Percentiles rank a stretch among this genome's conserved stretches.
phyloP scores from a whole-genome alignment of 2,888 invertebrate species.

The Cosmopolites sordidus region DNA sequence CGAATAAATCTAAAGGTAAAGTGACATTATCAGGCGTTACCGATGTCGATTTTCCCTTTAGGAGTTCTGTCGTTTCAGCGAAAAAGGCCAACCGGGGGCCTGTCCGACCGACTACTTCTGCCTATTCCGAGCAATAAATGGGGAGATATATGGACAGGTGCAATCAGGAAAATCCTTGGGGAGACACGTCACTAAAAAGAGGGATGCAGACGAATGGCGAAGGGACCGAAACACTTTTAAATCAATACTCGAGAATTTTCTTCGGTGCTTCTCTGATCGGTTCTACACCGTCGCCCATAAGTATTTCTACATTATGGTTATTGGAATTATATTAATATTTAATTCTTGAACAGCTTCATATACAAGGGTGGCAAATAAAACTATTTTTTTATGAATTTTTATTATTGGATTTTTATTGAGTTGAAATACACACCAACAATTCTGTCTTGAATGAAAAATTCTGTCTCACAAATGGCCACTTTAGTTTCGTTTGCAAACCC shows the following conservation, averaged over 20 bases:
- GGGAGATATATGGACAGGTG: constrained; percentile 48
- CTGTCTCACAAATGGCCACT: too few relatives aligned
- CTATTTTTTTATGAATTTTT: too few relatives aligned
- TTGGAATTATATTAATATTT: too few relatives aligned
- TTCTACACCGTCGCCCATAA: too few relatives aligned
- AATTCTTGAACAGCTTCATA: too few relatives aligned
- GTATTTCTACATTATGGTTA: too few relatives aligned
- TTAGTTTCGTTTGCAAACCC: too few relatives aligned
- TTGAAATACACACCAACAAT: too few relatives aligned
- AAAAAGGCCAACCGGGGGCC: constrained; percentile 39
- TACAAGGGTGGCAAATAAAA: too few relatives aligned
- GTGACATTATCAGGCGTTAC: constrained; percentile 45
- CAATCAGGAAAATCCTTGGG: constrained; percentile 47
- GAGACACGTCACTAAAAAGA: constrained; percentile 47
- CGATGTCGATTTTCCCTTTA: constrained; percentile 41
- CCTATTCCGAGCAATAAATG: constrained; percentile 39
- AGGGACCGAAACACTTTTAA: constrained; percentile 46
- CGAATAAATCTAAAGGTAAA: constrained; percentile 45
- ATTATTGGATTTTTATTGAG: too few relatives aligned
- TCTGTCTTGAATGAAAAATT: too few relatives aligned
- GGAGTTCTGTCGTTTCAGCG: constrained; percentile 45
- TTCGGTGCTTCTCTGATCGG: too few relatives aligned
- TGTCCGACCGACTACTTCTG: constrained; percentile 31
- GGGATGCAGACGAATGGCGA: constrained; percentile 42
- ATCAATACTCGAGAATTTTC: constrained; percentile 41